phyloP scores from a whole-genome alignment of 2,888 invertebrate genomes.

The Octodonta nipae region DNA sequence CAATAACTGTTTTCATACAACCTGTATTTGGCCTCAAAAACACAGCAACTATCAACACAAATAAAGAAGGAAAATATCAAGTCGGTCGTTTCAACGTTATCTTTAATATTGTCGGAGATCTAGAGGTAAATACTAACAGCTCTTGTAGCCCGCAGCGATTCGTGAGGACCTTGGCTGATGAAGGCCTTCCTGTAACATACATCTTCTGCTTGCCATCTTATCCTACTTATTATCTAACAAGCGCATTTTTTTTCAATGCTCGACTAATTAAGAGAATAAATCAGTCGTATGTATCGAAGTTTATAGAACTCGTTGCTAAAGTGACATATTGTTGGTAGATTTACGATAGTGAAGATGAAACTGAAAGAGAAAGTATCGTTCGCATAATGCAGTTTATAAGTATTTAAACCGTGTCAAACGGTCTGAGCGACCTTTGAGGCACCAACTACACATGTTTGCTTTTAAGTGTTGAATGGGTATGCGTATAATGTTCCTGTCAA shows the following conservation, averaged over 20 bases:
- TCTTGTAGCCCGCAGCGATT: conserved; percentile 21
- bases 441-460: conserved; percentile 6
- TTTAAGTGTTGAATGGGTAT: conserved; percentile 3
- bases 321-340: conserved; percentile 6
- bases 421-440: conserved; percentile 4
- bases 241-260: conserved; percentile 13
- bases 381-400: conserved; percentile 5
- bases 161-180: conserved; percentile 29
- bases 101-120: no score
- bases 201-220: conserved; percentile 24
- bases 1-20: no score
- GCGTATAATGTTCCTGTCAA: background rate
- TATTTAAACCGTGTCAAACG: conserved; percentile 6
- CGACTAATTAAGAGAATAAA: no score
- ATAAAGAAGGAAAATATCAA: no score
- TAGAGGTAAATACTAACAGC: no score
- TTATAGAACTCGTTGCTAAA: no score
- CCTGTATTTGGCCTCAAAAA: no score
- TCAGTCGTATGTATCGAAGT: no score
- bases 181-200: conserved; percentile 28
- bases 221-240: conserved; percentile 19
- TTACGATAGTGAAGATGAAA: conserved; percentile 8
- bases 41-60: no score
- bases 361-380: conserved; percentile 9
- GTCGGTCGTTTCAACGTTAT: no score